phyloP scores from a whole-genome alignment of 2,797 vertebrate species.

The Hypotaenidia okinawae region DNA sequence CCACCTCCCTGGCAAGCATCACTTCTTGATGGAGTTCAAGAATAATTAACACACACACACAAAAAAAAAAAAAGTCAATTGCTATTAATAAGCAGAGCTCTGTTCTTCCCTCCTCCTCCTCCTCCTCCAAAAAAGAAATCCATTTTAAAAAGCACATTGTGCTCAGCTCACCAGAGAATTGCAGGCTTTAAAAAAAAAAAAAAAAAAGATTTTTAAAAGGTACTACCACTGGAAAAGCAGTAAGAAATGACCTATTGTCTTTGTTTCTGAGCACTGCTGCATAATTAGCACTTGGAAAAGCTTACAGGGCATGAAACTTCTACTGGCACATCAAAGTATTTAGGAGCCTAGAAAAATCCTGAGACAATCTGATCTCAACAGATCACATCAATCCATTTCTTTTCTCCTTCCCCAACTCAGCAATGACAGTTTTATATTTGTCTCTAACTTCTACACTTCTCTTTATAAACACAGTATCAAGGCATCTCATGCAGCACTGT shows the following conservation, averaged over 20 bases:
- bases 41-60: accelerated
- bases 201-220: no score
- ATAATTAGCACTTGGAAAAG: background rate
- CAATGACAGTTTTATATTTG: background rate
- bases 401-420: background rate
- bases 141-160: background rate
- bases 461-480: accelerated
- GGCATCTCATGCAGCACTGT: background rate
- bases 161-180: background rate
- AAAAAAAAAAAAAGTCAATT: background rate
- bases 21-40: background rate
- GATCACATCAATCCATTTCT: background rate
- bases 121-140: no score
- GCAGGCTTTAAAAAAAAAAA: background rate
- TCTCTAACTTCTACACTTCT: background rate
- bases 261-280: background rate
- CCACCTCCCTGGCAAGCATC: no score
- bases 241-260: background rate
- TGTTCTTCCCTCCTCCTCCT: background rate
- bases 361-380: background rate
- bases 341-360: background rate
- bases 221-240: background rate
- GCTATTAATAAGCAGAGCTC: background rate
- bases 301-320: constrained; percentile 2
- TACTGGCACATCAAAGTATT: background rate